Percentiles rank a stretch among this genome's conserved stretches.
phyloP scores from a whole-genome alignment of 2,113 vertebrate genomes.

The Papio anubis region DNA sequence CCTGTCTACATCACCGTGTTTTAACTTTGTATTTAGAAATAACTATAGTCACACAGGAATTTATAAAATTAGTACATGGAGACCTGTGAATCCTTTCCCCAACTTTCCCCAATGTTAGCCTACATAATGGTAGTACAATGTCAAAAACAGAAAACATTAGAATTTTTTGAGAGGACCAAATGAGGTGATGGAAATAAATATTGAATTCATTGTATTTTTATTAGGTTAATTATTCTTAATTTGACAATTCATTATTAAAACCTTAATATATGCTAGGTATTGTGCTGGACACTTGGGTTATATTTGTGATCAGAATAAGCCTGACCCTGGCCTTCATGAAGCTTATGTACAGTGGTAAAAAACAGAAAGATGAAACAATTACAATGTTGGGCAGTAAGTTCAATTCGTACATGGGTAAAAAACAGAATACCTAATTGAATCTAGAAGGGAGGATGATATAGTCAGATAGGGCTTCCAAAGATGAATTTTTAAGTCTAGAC shows the following conservation, averaged over 20 bases:
- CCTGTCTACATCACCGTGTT: neutral
- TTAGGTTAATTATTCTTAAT: neutral
- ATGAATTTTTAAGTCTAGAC: neutral
- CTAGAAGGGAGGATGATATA: neutral
- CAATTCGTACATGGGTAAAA: neutral
- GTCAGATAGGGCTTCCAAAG: neutral
- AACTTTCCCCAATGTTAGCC: neutral
- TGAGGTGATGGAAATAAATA: neutral
- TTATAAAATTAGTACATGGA: neutral
- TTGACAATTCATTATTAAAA: neutral
- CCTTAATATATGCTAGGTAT: neutral
- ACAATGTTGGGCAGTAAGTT: neutral
- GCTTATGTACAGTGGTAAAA: neutral
- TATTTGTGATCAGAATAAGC: neutral
- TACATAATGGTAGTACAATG: neutral
- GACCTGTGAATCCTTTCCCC: neutral
- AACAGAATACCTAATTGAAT: neutral
- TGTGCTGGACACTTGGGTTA: neutral
- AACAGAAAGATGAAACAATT: neutral
- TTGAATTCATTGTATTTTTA: neutral
- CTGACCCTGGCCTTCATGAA: neutral
- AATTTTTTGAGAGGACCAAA: neutral
- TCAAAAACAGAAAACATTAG: neutral
- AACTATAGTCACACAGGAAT: neutral
- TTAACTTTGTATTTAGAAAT: neutral